Percentiles rank a stretch among this genome's conserved stretches.
Conservation (phyloP, 2,113 vertebrate species). For the Calypte anna region DNA sequence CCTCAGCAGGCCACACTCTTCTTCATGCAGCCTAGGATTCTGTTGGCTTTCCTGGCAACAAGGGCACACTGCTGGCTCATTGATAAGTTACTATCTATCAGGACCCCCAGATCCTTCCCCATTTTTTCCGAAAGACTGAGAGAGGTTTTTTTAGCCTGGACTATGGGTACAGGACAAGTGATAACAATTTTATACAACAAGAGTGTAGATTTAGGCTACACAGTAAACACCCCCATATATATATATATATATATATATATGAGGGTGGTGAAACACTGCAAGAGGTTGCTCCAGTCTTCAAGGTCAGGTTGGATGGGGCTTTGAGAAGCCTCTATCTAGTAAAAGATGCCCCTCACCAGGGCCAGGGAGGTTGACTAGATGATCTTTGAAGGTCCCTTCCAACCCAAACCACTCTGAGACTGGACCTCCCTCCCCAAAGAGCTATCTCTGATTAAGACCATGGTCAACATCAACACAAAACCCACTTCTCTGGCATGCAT, state of each 20-base stretch:
- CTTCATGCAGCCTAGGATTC: too few relatives aligned
- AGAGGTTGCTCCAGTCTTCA: not conserved
- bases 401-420: not conserved
- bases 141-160: not conserved
- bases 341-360: not conserved
- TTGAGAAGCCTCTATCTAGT: not conserved
- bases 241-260: too few relatives aligned
- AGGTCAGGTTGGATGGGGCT: not conserved
- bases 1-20: too few relatives aligned
- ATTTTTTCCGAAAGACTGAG: too few relatives aligned
- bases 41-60: too few relatives aligned
- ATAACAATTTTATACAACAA: not conserved
- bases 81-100: too few relatives aligned
- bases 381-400: not conserved
- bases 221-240: too few relatives aligned
- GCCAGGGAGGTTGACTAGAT: not conserved
- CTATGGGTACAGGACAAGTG: not conserved
- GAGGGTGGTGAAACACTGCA: not conserved
- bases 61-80: too few relatives aligned
- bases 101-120: too few relatives aligned
- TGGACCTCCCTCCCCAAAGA: not conserved
- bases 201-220: not conserved
- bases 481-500: not conserved
- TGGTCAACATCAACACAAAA: not conserved
- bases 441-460: fast-evolving